phyloP scores from a whole-genome alignment of 2,888 invertebrate species.

The Tyria jacobaeae region DNA sequence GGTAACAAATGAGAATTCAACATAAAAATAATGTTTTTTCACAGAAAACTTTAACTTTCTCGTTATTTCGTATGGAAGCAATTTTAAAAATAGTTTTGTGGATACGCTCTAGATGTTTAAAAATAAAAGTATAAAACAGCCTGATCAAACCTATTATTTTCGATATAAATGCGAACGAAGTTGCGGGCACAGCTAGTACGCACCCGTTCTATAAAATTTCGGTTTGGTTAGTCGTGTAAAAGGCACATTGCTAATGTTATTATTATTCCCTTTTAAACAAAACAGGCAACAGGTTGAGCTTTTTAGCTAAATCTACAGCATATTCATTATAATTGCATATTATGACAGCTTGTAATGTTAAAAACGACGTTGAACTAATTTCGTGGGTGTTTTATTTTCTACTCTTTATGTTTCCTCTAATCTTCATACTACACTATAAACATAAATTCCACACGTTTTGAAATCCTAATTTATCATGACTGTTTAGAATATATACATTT shows the following conservation, averaged over 20 bases:
- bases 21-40: too few species aligned
- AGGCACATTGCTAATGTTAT: neutral
- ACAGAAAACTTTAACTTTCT: too few species aligned
- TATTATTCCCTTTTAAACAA: neutral
- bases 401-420: neutral
- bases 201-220: too few species aligned
- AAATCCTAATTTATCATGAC: neutral
- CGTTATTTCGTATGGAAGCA: too few species aligned
- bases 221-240: too few species aligned
- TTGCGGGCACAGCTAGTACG: too few species aligned
- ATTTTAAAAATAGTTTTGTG: too few species aligned
- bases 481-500: neutral
- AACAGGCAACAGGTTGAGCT: neutral
- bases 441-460: neutral
- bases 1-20: too few species aligned
- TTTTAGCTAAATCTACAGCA: neutral
- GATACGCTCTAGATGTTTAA: too few species aligned
- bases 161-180: too few species aligned
- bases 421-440: neutral
- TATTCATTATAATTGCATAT: neutral
- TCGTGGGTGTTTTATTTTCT: neutral
- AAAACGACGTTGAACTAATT: constrained; percentile 1
- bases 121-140: too few species aligned
- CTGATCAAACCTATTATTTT: too few species aligned
- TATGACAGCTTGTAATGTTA: neutral